A percentile compares a stretch with the other conserved stretches of the same genome.
phyloP scores from a whole-genome alignment of 1,140 invertebrate genomes.

The Formica selysi region DNA sequence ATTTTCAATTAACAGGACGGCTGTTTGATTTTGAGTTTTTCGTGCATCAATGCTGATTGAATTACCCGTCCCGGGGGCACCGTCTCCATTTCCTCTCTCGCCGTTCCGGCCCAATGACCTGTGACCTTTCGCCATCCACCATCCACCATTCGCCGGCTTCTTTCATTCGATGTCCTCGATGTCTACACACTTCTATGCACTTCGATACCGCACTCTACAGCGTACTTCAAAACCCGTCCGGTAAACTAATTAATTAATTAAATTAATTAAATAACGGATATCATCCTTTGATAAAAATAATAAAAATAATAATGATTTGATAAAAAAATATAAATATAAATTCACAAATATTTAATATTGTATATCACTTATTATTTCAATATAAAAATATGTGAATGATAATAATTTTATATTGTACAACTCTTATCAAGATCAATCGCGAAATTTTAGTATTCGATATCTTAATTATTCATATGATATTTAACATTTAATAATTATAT shows the following conservation, averaged over 20 bases:
- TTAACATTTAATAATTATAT: background rate
- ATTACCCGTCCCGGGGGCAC: slow-evolving; percentile 35
- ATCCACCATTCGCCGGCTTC: slow-evolving; percentile 47
- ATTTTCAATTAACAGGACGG: slow-evolving; percentile 25
- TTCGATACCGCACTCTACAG: slow-evolving; percentile 30
- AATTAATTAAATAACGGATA: background rate
- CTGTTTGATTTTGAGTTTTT: slow-evolving; percentile 41
- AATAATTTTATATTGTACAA: background rate
- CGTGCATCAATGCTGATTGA: slow-evolving; percentile 55
- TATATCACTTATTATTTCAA: background rate
- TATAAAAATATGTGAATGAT: background rate
- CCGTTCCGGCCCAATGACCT: slow-evolving; percentile 52
- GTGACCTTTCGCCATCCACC: slow-evolving; percentile 53
- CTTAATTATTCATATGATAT: background rate
- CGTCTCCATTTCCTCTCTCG: slow-evolving; percentile 54
- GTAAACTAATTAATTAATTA: slow-evolving; percentile 36
- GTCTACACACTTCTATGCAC: slow-evolving; percentile 49
- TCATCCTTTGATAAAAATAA: background rate
- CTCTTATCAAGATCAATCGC: too few species aligned
- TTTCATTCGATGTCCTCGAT: slow-evolving; percentile 51
- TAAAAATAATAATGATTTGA: background rate
- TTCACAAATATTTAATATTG: background rate
- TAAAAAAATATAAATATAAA: background rate
- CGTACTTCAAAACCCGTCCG: background rate
- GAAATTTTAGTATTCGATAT: background rate